Percentiles rank a stretch among this genome's conserved stretches.
These are phyloP conservation scores for Hassar affinis DNA, from an alignment of 2,113 vertebrate genomes.

Conservation along the genomic window DNA sequence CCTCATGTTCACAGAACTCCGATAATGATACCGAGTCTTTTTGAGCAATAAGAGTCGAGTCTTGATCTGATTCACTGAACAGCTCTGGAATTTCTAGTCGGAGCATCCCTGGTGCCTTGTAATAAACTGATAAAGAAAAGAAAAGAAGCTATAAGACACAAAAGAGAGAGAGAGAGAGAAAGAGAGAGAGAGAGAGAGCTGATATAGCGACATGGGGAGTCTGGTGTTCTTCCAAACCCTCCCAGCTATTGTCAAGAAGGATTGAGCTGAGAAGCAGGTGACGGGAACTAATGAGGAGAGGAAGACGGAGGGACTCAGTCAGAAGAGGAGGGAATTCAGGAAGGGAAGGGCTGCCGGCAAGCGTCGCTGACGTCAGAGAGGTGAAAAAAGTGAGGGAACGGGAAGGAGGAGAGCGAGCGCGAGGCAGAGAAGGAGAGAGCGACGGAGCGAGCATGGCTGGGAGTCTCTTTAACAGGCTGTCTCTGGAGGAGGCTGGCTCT, in stretches of 20 bases:
- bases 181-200: too few relatives aligned
- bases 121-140: neutral
- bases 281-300: slow-evolving; percentile 23
- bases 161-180: too few relatives aligned
- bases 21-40: too few relatives aligned
- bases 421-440: slow-evolving; percentile 9
- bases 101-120: neutral
- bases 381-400: slow-evolving; percentile 18
- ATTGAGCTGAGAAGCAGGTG: slow-evolving; percentile 14
- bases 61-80: neutral
- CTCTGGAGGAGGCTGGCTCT: slow-evolving; percentile 75
- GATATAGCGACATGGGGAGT: neutral
- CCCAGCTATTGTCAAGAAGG: slow-evolving; percentile 9
- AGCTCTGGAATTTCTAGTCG: neutral
- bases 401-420: slow-evolving; percentile 1
- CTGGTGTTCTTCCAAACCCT: neutral
- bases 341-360: slow-evolving; percentile 15
- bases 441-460: slow-evolving; percentile 67
- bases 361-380: slow-evolving; percentile 27
- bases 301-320: neutral
- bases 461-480: slow-evolving; percentile 74
- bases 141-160: neutral
- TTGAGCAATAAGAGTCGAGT: neutral
- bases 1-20: too few relatives aligned
- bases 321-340: slow-evolving; percentile 21